Evolutionary conservation across 2,797 vertebrate genomes (phyloP).

Genomic region (Synanceia verrucosa): DNA sequence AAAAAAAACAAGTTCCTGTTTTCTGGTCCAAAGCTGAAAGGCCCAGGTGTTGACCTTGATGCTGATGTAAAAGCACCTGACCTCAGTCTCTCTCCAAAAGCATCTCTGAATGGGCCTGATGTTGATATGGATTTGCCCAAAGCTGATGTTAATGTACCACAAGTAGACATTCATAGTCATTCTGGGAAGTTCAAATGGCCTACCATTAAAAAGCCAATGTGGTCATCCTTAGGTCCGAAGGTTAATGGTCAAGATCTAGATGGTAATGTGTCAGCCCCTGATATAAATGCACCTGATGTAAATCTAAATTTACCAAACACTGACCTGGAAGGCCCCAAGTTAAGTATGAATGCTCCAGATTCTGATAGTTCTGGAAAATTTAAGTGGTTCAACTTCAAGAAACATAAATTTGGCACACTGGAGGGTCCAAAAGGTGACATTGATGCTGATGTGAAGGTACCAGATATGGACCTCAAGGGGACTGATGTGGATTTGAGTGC

Average conservation of each 20-base stretch:
- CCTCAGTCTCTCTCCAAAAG: slow-evolving; percentile 42
- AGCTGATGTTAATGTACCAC: slow-evolving; percentile 48
- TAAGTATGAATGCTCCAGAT: slow-evolving; percentile 53
- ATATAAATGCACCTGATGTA: slow-evolving; percentile 44
- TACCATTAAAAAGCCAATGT: slow-evolving; percentile 63
- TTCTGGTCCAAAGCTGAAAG: slow-evolving; percentile 60
- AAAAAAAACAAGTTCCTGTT: slow-evolving; percentile 46
- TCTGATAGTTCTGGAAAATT: slow-evolving; percentile 56
- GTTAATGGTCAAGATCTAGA: slow-evolving; percentile 46
- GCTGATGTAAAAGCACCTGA: slow-evolving; percentile 52
- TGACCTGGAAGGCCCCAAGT: slow-evolving; percentile 40
- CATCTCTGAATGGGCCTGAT: slow-evolving; percentile 36
- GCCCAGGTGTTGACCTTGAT: slow-evolving; percentile 58
- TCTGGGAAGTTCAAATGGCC: slow-evolving; percentile 64
- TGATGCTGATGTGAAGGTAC: slow-evolving; percentile 55
- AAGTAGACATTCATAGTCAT: slow-evolving; percentile 35
- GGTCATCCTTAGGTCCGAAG: slow-evolving; percentile 38
- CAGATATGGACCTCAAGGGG: slow-evolving; percentile 49
- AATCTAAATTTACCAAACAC: slow-evolving; percentile 50
- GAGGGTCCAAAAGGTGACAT: slow-evolving; percentile 54
- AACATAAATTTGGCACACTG: slow-evolving; percentile 55
- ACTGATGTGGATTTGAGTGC: slow-evolving; percentile 49
- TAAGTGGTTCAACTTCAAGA: slow-evolving; percentile 62
- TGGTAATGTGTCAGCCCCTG: slow-evolving; percentile 29
- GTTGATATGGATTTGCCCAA: slow-evolving; percentile 48